A percentile compares a stretch with the other conserved stretches of the same genome.
These are phyloP conservation scores for Philhelius pedissequus DNA, from an alignment of 2,888 invertebrate species.

Conservation along the genomic window DNA sequence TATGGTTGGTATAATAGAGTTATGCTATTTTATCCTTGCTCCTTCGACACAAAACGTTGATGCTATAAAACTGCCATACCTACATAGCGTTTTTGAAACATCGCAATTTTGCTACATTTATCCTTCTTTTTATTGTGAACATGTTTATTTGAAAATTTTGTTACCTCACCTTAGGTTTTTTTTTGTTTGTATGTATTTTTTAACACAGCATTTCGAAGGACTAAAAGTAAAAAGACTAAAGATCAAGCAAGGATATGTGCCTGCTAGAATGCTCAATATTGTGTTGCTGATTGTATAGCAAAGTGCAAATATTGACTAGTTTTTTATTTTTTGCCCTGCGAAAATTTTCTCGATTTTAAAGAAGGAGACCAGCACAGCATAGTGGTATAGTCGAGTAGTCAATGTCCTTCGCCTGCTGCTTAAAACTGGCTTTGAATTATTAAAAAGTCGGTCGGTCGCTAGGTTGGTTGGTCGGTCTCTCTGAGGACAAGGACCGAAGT, in stretches of 20 bases:
- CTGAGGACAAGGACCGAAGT: conserved; percentile 31
- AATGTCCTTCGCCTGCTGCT: conserved; percentile 37
- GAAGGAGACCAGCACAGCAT: neutral
- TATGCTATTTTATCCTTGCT: conserved; percentile 25
- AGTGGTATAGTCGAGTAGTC: neutral
- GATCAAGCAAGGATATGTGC: conserved; percentile 7
- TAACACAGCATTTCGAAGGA: neutral
- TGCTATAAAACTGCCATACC: neutral
- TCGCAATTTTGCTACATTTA: neutral
- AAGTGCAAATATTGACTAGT: conserved; percentile 58
- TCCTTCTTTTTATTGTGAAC: conserved; percentile 9
- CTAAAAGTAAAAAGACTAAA: neutral
- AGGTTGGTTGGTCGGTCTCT: too few relatives aligned
- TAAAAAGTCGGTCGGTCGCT: conserved; percentile 29
- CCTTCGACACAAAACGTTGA: neutral
- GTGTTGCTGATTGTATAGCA: conserved; percentile 41
- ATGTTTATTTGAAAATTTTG: conserved; percentile 22
- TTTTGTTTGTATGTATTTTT: too few relatives aligned
- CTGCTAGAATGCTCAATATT: conserved; percentile 31
- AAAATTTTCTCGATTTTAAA: neutral
- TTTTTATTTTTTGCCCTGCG: neutral
- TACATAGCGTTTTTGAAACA: conserved; percentile 32
- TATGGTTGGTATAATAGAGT: neutral
- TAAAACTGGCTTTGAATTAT: conserved; percentile 36
- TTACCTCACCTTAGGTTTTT: neutral